Base-by-base conservation (phyloP, 2,888 invertebrate genomes). In the Aplocera efformata region DNA sequence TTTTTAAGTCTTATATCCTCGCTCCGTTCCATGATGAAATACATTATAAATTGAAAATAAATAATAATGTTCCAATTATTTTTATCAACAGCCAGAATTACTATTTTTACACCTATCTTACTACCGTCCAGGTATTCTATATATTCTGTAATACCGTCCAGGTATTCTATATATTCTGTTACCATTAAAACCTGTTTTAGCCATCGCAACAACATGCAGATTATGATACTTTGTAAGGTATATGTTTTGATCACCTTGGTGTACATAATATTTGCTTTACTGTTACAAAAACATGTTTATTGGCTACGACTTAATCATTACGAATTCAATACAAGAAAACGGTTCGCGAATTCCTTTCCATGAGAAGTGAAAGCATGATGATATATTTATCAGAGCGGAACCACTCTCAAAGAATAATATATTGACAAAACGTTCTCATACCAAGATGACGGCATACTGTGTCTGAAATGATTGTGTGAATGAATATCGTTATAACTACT, bases 301-400 rank as follows among this genome's bases (percentile, higher is more conserved):
- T 48, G 41, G 30, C 45, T 43, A 28, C 20, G n/a, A n/a, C n/a
- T n/a, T n/a, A n/a, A n/a, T n/a, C 34, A 36, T 41, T 41, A 41
- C 35, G 8, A 32, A 36, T 42, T 33, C 39, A 30, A 37, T 41
- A 28, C 48, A 36, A 48, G 32, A 56, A 53, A 65, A 61, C 67
- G 60, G 62, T 63, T 69, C 60, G 71, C 70, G 60, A 69, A 76
- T 76, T 72, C 72, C 66, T 60, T 67, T 65, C 65, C 58, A 60
- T 60, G 63, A 67, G 73, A 79, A 81, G 83, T 81, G 83, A 83
- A 83, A 83, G 83, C 74, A 53, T 73, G 77, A 79, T 78, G 67
- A 72, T 68, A 43, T 52, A 63, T 61, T 80, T 75, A 83, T 67
- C 73, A 83, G 83, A 81, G 79, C 81, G 68, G 51, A 72, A 77